Percentiles rank a stretch among this genome's conserved stretches.
These are phyloP conservation scores for Syngnathus rostellatus DNA, from an alignment of 2,797 vertebrate genomes.

Conservation along the genomic window DNA sequence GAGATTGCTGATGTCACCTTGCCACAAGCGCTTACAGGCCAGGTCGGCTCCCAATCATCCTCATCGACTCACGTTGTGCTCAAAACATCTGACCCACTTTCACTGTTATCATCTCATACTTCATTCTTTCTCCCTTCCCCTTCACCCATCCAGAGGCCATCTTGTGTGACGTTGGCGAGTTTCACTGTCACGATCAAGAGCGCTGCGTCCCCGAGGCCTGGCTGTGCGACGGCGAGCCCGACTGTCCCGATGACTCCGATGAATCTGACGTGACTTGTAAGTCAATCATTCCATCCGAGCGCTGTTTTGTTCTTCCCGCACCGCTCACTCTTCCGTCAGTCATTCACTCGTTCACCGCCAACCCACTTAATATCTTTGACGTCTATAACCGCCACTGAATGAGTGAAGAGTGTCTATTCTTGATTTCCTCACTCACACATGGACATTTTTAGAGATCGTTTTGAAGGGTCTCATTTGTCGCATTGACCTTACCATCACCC, in stretches of 20 bases:
- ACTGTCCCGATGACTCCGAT: slow-evolving; percentile 87
- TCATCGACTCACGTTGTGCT: slow-evolving; percentile 21
- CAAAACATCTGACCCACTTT: slow-evolving; percentile 19
- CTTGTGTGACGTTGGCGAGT: slow-evolving; percentile 83
- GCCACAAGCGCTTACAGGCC: neutral
- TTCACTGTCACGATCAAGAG: slow-evolving; percentile 78
- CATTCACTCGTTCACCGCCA: too few relatives aligned
- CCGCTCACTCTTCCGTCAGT: too few relatives aligned
- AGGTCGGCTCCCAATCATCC: slow-evolving; percentile 10
- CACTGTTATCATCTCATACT: slow-evolving; percentile 43
- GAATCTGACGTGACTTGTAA: slow-evolving; percentile 79
- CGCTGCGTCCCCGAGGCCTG: slow-evolving; percentile 84
- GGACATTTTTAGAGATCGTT: too few relatives aligned
- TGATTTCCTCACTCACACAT: too few relatives aligned
- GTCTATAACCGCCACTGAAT: too few relatives aligned
- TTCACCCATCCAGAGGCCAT: slow-evolving; percentile 69
- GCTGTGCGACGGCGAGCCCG: slow-evolving; percentile 88
- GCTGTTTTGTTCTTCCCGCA: too few relatives aligned
- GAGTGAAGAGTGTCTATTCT: too few relatives aligned
- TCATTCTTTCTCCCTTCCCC: slow-evolving; percentile 41
- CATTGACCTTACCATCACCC: too few relatives aligned
- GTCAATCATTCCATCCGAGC: slow-evolving; percentile 61
- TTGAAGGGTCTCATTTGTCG: too few relatives aligned
- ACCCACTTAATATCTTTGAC: too few relatives aligned
- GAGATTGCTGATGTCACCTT: neutral